A percentile compares a stretch with the other conserved stretches of the same genome.
These are phyloP conservation scores for Podilymbus podiceps DNA, from an alignment of 2,113 vertebrate genomes.

Conservation along the genomic window DNA sequence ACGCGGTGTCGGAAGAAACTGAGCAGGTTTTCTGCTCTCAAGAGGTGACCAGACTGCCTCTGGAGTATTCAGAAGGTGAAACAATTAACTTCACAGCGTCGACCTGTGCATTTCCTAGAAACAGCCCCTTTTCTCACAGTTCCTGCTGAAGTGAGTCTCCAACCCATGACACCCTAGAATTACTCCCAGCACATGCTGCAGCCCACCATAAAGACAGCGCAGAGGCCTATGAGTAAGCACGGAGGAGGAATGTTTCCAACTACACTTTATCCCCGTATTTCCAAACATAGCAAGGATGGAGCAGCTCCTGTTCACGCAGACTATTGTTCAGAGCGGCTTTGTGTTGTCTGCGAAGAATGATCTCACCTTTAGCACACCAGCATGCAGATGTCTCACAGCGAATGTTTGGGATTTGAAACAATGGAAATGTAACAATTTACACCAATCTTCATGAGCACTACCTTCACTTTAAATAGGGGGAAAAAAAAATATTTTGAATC, in stretches of 20 bases:
- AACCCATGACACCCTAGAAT: not conserved
- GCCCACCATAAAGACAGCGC: not conserved
- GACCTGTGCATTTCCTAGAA: not conserved
- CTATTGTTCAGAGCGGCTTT: not conserved
- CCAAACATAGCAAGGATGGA: constrained; percentile 7
- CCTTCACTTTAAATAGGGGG: not conserved
- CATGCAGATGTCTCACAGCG: not conserved
- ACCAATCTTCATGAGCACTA: not conserved
- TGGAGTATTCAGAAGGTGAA: not conserved
- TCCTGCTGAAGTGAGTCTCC: not conserved
- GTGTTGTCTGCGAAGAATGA: not conserved
- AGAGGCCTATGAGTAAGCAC: constrained; percentile 1
- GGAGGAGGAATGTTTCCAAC: constrained; percentile 38
- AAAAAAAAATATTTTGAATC: not conserved
- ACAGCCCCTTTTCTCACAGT: not conserved
- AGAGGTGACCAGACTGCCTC: not conserved
- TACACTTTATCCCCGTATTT: not conserved
- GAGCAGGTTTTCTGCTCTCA: not conserved
- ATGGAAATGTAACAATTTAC: not conserved
- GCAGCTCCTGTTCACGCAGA: not conserved
- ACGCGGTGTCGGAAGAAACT: not conserved
- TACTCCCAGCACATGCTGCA: not conserved
- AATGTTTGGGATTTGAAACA: not conserved
- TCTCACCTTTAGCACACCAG: not conserved
- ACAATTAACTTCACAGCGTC: not conserved